phyloP scores from a whole-genome alignment of 2,888 invertebrate species.

The Chrysotoxum bicinctum region DNA sequence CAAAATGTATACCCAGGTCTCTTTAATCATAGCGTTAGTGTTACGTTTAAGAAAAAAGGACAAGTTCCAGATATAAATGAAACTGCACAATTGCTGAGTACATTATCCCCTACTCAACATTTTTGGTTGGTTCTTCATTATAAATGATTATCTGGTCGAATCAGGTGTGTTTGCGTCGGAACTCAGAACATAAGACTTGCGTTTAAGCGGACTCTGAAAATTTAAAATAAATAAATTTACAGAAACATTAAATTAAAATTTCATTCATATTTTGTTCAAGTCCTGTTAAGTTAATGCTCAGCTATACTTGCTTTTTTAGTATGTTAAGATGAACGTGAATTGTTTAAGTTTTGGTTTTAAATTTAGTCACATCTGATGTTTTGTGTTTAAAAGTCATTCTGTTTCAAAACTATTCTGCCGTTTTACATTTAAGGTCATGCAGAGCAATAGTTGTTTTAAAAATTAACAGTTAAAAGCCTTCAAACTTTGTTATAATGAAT shows the following conservation, averaged over 20 bases:
- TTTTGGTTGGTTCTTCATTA: conserved; percentile 43
- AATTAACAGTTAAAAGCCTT: too few species aligned
- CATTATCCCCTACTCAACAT: conserved; percentile 20
- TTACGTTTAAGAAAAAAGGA: conserved; percentile 8
- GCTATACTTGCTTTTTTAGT: conserved; percentile 39
- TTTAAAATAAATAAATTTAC: conserved; percentile 62
- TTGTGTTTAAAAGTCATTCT: background rate
- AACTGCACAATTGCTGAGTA: conserved; percentile 53
- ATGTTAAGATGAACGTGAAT: conserved; percentile 46
- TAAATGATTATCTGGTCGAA: background rate
- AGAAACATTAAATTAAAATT: conserved; percentile 27
- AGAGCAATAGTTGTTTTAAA: background rate
- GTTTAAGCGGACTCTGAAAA: conserved; percentile 54
- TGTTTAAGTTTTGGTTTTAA: conserved; percentile 24
- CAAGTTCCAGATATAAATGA: conserved; percentile 29
- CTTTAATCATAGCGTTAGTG: conserved; percentile 12
- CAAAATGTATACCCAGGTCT: background rate
- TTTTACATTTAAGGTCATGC: background rate
- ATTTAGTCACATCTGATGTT: conserved; percentile 62
- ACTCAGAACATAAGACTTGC: conserved; percentile 14
- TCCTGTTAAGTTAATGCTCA: conserved; percentile 30
- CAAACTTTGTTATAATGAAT: too few species aligned
- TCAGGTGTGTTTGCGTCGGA: conserved; percentile 1
- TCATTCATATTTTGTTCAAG: conserved; percentile 17
- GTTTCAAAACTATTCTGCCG: conserved; percentile 5